These are phyloP conservation scores for Dolichotis patagonum DNA, from an alignment of 2,113 vertebrate genomes.

Conservation along the genomic window DNA sequence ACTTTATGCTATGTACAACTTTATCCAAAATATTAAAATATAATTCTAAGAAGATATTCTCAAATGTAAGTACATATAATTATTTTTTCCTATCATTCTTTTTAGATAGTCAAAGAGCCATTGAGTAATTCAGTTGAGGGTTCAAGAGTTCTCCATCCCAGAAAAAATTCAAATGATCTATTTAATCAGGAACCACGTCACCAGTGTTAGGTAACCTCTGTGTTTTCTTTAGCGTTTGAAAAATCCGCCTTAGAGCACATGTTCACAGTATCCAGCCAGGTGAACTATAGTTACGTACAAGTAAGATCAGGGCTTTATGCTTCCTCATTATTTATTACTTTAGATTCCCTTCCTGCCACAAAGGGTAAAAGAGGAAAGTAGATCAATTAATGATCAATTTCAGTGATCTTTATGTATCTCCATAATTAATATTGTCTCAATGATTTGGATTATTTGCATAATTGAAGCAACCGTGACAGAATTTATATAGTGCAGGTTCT, in stretches of 20 bases:
- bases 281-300: neutral
- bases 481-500: neutral
- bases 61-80: constrained; percentile 23
- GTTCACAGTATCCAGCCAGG: neutral
- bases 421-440: neutral
- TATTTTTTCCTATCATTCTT: neutral
- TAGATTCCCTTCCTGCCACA: constrained; percentile 41
- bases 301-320: too few species aligned
- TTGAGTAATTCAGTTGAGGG: neutral
- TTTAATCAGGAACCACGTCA: neutral
- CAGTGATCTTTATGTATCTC: neutral
- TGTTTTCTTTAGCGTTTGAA: constrained; percentile 15
- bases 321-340: neutral
- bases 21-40: constrained; percentile 21
- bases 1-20: neutral
- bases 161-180: neutral
- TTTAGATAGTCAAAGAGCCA: constrained; percentile 29
- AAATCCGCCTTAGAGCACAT: constrained; percentile 21
- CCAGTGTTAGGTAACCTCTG: constrained; percentile 15
- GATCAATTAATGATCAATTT: constrained; percentile 17
- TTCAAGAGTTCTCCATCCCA: neutral
- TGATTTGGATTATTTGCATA: neutral
- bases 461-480: neutral
- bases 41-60: constrained; percentile 51
- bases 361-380: neutral